A percentile compares a stretch with the other conserved stretches of the same genome.
Conservation (phyloP, 2,888 invertebrate genomes). For the Ochlodes sylvanus region DNA sequence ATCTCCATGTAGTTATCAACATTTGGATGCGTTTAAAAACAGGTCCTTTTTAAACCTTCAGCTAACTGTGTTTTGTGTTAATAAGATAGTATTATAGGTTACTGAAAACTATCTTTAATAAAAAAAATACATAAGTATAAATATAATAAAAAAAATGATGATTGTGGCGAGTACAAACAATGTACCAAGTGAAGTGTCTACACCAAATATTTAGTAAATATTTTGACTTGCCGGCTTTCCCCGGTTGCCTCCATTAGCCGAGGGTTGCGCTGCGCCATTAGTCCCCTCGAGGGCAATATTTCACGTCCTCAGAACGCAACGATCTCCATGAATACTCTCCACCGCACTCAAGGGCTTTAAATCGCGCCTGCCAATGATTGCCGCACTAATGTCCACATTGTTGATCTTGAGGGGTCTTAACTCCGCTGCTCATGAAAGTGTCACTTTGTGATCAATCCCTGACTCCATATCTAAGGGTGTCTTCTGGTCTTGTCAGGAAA, state of each 20-base stretch:
- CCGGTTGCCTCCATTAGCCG: constrained; percentile 51
- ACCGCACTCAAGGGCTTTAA: constrained; percentile 52
- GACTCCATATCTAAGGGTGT: neutral
- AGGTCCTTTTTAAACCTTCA: no score
- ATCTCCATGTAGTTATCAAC: no score
- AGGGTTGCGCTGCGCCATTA: constrained; percentile 66
- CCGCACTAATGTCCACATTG: constrained; percentile 53
- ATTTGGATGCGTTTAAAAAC: no score
- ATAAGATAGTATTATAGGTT: no score
- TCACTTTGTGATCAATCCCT: constrained; percentile 31
- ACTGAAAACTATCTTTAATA: no score
- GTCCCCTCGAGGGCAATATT: constrained; percentile 66
- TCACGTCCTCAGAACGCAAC: constrained; percentile 59
- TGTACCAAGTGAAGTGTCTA: neutral
- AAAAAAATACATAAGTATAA: no score
- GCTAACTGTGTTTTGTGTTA: no score
- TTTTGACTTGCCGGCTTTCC: constrained; percentile 40
- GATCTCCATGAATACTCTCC: constrained; percentile 58
- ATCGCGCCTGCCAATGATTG: constrained; percentile 59
- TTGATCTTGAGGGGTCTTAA: constrained; percentile 50
- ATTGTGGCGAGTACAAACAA: neutral
- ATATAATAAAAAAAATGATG: neutral
- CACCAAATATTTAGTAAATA: constrained; percentile 27
- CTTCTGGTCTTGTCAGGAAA: constrained; percentile 13
- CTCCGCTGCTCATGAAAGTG: constrained; percentile 36